Base-by-base conservation (phyloP, 2,797 vertebrate genomes). In the Mormyrus proboscirostris region DNA sequence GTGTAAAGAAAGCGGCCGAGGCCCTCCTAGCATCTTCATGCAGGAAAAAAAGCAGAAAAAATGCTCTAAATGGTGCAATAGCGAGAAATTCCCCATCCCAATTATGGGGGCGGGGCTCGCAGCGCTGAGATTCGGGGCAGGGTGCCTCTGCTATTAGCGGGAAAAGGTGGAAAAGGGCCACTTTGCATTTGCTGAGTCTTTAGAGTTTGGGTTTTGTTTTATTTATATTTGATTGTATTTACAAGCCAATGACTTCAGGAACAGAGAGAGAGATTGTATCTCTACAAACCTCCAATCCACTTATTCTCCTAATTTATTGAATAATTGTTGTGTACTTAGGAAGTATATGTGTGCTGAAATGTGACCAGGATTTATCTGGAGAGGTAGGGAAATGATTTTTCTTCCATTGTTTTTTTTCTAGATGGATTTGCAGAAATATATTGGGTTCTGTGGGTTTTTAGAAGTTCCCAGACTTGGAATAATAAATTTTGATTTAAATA, bases 61-160 rank as follows among this genome's bases (percentile, higher is more conserved):
- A 38, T 33, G 22, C 50, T 87, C 16, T 87, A 87, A 87, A 87
- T 87, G 53, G 86, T 62, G 86, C 86, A 87, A 87, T 59, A 59
- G 22, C 1, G 38, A 87, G 86, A 87, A 87, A 87, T 87, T 41
- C 53, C 50, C 53, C 55, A 59, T 41, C 51, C 86, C 86, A 38
- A 12, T 87, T 87, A 57, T 38, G 51, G 49, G 86, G 2, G 29
- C 14, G 49, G 86, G 2, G 29, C 14, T n/a, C 10, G 22, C 50
- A 7, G 53, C 9, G 3, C 79, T 2, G 49, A 53, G 4, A 50
- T 41, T 57, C 33, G 41, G 85, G n/a, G 14, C n/a, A 33, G 22
- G 12, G 12, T 14, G 2, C 8, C 29, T 3, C 53, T 57, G 7
- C 25, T 41, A 10, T 38, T 53, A n/a, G 12, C 0, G 1, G 8